Evolutionary conservation across 2,888 invertebrate species (phyloP).

Genomic region (Sycophila texana): DNA sequence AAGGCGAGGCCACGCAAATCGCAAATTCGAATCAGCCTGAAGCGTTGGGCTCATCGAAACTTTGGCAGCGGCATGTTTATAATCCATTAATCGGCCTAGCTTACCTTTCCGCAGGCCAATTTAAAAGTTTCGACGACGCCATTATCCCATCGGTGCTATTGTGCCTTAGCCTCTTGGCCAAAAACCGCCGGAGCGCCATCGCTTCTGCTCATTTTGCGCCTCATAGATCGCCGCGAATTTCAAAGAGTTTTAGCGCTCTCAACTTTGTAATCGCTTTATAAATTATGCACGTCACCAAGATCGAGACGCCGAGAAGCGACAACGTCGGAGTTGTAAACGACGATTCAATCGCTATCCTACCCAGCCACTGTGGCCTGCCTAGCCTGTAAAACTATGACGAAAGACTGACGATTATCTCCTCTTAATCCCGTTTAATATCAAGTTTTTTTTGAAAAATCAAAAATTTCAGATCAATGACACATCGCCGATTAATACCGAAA

Average conservation of each 20-base stretch:
- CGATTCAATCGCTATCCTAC: conserved; percentile 13
- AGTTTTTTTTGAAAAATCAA: too few relatives aligned
- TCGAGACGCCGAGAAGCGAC: background rate
- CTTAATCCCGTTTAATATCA: too few relatives aligned
- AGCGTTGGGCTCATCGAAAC: conserved; percentile 69
- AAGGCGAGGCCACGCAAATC: too few relatives aligned
- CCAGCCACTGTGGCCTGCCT: background rate
- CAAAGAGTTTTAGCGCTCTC: conserved; percentile 43
- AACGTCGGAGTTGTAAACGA: conserved; percentile 21
- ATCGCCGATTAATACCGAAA: too few relatives aligned
- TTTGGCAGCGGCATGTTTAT: conserved; percentile 70
- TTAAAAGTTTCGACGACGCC: conserved; percentile 70
- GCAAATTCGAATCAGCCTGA: background rate
- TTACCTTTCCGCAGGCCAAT: conserved; percentile 68
- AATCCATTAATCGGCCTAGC: conserved; percentile 72
- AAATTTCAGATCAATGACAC: too few relatives aligned
- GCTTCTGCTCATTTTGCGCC: conserved; percentile 69
- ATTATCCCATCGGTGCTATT: conserved; percentile 60
- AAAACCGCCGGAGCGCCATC: background rate
- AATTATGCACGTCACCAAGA: conserved; percentile 46
- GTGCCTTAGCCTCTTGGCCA: conserved; percentile 57
- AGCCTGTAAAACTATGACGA: background rate
- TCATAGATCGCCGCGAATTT: conserved; percentile 71
- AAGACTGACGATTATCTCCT: too few relatives aligned
- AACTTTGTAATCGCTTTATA: conserved; percentile 57